Evolutionary conservation across 2,888 invertebrate species (phyloP), one percentile per base, ranked within the genome.

Genomic region (Cosmopolites sordidus): DNA sequence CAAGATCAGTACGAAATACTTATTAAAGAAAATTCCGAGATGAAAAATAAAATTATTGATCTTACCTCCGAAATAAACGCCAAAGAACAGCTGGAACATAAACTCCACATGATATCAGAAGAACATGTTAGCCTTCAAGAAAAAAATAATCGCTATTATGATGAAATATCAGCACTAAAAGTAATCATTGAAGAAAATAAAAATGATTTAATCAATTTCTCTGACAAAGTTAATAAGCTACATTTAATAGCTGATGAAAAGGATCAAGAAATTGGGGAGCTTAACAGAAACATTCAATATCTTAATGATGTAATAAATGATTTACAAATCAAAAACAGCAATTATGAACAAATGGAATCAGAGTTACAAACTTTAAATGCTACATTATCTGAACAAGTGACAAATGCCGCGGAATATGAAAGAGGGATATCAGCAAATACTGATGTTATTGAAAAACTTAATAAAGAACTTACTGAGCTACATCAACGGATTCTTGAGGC

Each of bases 401-500:
- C 79, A 55, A 71, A 79, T 56, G 69, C 80, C 1, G 75, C 78
- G 64, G 74, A 78, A 3, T 73, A 81, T 18, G 79, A 82, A 64
- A 76, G 76, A 61, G 79, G 81, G 72, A 75, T 81, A 54, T 60
- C 73, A 3, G 79, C 70, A 75, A 83, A 73, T 55, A 71, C 69
- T 9, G 78, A 80, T 61, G 78, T 83, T 0, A 82, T 85, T 44
- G 78, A 79, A 2, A 55, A 82, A 54, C 79, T 86, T 60, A 83
- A 82, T 61, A 69, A 69, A 8, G 71, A 77, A 58, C 69, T 80
- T 2, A 75, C 78, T 39, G 54, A 78, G 18, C 69, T 87, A 58
- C 83, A 82, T 56, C 76, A 76, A 39, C 78, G 75, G 58, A 71
- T 86, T 76, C 48, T 65, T 75, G 18, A 68, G 47, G 52, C 54